These are phyloP conservation scores for Dallia pectoralis DNA, from an alignment of 2,797 vertebrate genomes.

Conservation along the genomic window DNA sequence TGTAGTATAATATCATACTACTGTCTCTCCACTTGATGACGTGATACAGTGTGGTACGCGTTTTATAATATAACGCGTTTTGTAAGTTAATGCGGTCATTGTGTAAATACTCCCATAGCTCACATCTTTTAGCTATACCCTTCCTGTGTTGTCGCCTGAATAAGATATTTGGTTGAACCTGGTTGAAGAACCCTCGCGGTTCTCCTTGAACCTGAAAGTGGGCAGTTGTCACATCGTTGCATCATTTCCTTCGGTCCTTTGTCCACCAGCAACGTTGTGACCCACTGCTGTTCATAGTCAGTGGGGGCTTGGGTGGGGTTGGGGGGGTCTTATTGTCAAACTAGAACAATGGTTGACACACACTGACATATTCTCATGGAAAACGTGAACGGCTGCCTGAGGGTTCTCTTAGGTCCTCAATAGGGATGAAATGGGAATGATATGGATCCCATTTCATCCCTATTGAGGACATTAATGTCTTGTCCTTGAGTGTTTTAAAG, in stretches of 20 bases:
- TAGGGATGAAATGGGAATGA: background rate
- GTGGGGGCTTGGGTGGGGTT: background rate
- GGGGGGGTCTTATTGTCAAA: background rate
- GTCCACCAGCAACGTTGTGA: constrained; percentile 34
- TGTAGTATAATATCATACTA: background rate
- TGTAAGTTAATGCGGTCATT: no score
- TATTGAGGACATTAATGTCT: no score
- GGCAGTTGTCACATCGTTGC: constrained; percentile 15
- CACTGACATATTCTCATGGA: background rate
- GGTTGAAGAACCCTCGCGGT: constrained; percentile 22
- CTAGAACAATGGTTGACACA: background rate
- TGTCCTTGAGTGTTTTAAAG: background rate
- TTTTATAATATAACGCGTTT: no score
- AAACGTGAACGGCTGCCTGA: background rate
- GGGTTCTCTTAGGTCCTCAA: background rate
- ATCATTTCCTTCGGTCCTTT: constrained; percentile 40
- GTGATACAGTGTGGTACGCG: no score
- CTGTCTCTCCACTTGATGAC: no score
- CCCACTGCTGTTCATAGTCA: constrained; percentile 27
- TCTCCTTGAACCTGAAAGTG: constrained; percentile 36
- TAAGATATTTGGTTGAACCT: no score
- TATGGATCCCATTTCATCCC: background rate
- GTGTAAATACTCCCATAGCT: no score
- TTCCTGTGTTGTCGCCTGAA: no score
- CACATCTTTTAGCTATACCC: no score